Percentiles rank a stretch among this genome's conserved stretches.
These are phyloP conservation scores for Craseonycteris thonglongyai DNA, from an alignment of 2,113 vertebrate species.

Conservation along the genomic window DNA sequence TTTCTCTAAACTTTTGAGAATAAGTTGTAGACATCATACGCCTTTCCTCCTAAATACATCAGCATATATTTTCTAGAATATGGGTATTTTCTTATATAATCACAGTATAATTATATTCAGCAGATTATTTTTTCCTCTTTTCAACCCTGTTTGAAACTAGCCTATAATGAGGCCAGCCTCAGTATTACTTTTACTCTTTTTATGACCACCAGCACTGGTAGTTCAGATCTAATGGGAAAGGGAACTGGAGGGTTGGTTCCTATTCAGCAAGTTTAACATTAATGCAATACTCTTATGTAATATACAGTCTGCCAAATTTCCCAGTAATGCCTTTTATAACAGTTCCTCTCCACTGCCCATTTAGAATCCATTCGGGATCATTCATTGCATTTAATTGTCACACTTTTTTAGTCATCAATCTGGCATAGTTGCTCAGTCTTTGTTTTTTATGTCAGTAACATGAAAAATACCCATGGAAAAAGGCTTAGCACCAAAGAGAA, in stretches of 20 bases:
- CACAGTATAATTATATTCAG: not conserved
- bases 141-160: too few relatives aligned
- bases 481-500: not conserved
- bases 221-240: too few relatives aligned
- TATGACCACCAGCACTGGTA: too few relatives aligned
- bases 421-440: not conserved
- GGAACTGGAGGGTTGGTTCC: not conserved
- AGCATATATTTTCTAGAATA: not conserved
- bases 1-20: slow-evolving; percentile 2
- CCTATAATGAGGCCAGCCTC: too few relatives aligned
- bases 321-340: not conserved
- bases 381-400: not conserved
- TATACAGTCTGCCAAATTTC: not conserved
- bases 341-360: not conserved
- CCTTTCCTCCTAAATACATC: not conserved
- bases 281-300: not conserved
- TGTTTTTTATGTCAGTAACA: not conserved
- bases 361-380: not conserved
- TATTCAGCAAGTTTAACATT: not conserved
- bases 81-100: not conserved
- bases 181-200: too few relatives aligned
- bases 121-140: too few relatives aligned
- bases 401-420: not conserved
- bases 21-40: not conserved
- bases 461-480: not conserved